A percentile compares a stretch with the other conserved stretches of the same genome.
Evolutionary conservation across 2,797 vertebrate genomes (phyloP).

Genomic region (Myotis pilosus): DNA sequence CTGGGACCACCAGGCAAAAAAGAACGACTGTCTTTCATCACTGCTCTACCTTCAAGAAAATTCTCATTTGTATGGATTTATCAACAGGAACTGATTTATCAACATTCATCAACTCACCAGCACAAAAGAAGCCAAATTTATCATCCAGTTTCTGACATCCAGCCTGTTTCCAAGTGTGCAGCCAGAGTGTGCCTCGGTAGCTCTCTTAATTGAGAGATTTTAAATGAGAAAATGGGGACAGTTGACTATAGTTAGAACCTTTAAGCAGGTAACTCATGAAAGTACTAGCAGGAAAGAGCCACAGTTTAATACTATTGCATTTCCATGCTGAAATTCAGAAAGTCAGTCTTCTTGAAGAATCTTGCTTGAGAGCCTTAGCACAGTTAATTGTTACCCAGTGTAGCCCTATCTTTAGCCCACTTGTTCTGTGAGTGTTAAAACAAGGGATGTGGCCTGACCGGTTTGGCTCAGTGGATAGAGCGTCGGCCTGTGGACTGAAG

Average conservation of each 20-base stretch:
- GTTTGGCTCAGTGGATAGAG: no score
- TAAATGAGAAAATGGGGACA: constrained; percentile 21
- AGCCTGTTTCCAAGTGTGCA: constrained; percentile 39
- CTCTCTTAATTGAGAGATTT: constrained; percentile 16
- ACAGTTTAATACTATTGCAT: background rate
- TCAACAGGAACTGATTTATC: background rate
- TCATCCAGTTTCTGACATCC: constrained; percentile 53
- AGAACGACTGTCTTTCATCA: constrained; percentile 47
- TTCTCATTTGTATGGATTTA: constrained; percentile 65
- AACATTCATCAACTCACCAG: constrained; percentile 62
- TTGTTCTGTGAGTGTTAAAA: background rate
- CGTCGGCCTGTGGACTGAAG: no score
- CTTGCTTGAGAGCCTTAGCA: background rate
- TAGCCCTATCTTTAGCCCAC: background rate
- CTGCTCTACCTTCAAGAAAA: constrained; percentile 48
- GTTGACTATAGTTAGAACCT: constrained; percentile 7
- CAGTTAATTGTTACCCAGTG: background rate
- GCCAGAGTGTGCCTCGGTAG: background rate
- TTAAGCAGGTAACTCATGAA: background rate
- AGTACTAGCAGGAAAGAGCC: background rate
- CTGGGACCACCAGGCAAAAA: background rate
- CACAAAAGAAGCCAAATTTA: constrained; percentile 64
- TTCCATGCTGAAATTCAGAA: background rate
- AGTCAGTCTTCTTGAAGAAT: background rate
- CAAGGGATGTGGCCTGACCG: background rate